A percentile compares a stretch with the other conserved stretches of the same genome.
Evolutionary conservation across 2,797 vertebrate species (phyloP).

Genomic region (Poeciliopsis gracilis): DNA sequence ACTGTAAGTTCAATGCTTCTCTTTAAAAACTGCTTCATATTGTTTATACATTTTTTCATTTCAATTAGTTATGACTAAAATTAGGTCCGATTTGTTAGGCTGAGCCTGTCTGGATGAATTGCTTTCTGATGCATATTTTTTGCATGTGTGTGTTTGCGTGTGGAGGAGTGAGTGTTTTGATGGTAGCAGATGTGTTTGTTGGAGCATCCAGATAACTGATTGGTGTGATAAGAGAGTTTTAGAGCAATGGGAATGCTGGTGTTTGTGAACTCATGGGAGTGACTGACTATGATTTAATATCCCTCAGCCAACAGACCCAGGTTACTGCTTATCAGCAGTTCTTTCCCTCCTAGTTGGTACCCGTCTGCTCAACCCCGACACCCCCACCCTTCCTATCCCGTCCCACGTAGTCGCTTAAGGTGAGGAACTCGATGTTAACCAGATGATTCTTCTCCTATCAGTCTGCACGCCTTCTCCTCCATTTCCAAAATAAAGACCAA

Average conservation of each 20-base stretch:
- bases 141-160: slow-evolving; percentile 49
- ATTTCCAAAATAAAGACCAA: slow-evolving; percentile 88
- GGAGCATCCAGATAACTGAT: slow-evolving; percentile 69
- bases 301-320: slow-evolving; percentile 70
- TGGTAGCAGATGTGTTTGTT: slow-evolving; percentile 66
- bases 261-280: slow-evolving; percentile 75
- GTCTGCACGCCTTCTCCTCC: slow-evolving; percentile 58
- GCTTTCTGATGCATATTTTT: slow-evolving; percentile 29
- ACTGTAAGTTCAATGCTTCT: neutral
- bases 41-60: too few species aligned
- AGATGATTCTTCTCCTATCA: slow-evolving; percentile 79
- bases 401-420: slow-evolving; percentile 52
- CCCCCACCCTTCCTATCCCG: slow-evolving; percentile 25
- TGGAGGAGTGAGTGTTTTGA: slow-evolving; percentile 66
- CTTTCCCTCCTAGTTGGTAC: slow-evolving; percentile 41
- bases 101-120: slow-evolving; percentile 30
- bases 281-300: slow-evolving; percentile 86
- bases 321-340: slow-evolving; percentile 85
- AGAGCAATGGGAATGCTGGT: slow-evolving; percentile 75
- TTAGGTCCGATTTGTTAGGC: slow-evolving; percentile 1
- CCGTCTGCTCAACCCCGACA: slow-evolving; percentile 8
- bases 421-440: slow-evolving; percentile 85
- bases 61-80: slow-evolving; percentile 8
- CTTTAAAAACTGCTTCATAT: neutral
- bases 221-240: slow-evolving; percentile 60